Conservation (phyloP, 2,113 vertebrate species). For the Silurus meridionalis region DNA sequence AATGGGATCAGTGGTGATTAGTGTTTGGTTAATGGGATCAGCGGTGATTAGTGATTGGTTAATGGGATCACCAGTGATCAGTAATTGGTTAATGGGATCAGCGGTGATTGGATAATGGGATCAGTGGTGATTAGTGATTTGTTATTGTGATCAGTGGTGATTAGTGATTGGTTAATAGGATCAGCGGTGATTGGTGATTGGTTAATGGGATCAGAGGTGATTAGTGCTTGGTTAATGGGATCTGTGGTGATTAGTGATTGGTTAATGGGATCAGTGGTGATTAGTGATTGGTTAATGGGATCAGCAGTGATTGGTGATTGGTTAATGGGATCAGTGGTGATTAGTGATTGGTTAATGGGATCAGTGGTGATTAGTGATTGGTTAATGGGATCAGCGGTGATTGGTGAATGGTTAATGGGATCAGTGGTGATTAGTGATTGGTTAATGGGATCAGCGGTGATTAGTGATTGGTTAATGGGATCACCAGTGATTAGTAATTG, state of each 20-base stretch:
- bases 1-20: neutral
- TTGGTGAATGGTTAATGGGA: no score
- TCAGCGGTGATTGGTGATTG: no score
- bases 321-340: neutral
- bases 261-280: neutral
- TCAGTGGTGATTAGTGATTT: neutral
- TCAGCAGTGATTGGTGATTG: no score
- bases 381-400: no score
- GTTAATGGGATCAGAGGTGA: no score
- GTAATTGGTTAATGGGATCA: no score
- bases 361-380: no score
- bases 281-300: neutral
- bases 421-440: neutral
- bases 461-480: neutral
- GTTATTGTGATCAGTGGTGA: neutral
- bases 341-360: neutral
- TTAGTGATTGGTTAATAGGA: neutral
- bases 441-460: neutral
- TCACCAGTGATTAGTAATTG: no score
- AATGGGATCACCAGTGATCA: no score
- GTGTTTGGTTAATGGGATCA: neutral
- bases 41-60: no score
- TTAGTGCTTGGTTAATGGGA: no score
- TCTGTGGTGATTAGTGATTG: neutral
- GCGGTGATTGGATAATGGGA: neutral